phyloP scores from a whole-genome alignment of 2,888 invertebrate genomes.

The Tiliacea aurago region DNA sequence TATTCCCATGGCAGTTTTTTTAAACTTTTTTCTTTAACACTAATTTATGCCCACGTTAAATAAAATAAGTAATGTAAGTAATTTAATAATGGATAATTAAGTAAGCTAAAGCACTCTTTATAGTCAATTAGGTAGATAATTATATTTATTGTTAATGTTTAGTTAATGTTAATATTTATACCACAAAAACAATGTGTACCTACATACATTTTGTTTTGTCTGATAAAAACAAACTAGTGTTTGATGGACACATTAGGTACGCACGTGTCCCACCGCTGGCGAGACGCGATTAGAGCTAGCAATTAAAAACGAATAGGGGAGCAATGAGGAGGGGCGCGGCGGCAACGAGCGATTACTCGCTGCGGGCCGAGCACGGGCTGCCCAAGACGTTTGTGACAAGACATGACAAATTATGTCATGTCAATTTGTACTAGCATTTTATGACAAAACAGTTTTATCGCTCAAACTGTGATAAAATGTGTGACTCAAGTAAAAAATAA shows the following conservation, averaged over 20 bases:
- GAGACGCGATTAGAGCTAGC: not conserved
- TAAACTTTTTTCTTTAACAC: not conserved
- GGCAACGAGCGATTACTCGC: not conserved
- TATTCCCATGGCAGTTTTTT: not conserved
- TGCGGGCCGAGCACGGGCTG: too few relatives aligned
- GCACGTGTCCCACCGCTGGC: not conserved
- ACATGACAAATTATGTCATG: too few relatives aligned
- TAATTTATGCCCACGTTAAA: too few relatives aligned
- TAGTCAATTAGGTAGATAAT: too few relatives aligned
- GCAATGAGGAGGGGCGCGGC: not conserved
- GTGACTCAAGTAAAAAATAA: too few relatives aligned
- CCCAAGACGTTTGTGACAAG: too few relatives aligned
- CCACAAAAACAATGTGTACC: not conserved
- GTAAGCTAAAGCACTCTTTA: too few relatives aligned
- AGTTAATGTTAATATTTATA: not conserved
- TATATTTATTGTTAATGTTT: not conserved
- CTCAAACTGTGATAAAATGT: too few relatives aligned
- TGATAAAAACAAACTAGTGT: not conserved
- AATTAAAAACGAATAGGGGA: not conserved
- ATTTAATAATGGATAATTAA: too few relatives aligned
- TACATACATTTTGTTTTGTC: not conserved
- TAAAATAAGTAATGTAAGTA: too few relatives aligned
- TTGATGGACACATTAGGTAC: not conserved
- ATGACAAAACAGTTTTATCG: too few relatives aligned
- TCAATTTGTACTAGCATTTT: too few relatives aligned